Evolutionary conservation across 2,797 vertebrate genomes (phyloP), one percentile per base, ranked within the genome.

Genomic region (Ambastaia sidthimunki): DNA sequence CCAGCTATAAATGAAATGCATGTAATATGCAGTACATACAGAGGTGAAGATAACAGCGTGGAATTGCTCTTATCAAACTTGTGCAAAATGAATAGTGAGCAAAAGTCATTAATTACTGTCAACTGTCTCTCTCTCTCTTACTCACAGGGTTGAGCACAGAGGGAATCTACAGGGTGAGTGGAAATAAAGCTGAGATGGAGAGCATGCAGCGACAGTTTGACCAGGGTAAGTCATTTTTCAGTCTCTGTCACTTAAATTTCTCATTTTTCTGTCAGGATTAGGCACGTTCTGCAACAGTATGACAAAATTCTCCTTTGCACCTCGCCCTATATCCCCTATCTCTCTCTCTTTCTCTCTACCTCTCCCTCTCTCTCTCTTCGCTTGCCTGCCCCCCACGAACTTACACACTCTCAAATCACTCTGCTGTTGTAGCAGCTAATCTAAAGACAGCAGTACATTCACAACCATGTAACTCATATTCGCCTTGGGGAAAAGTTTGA

Each of bases 171-270:
- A 94, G 97, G 18, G 97, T 98, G 70, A 95, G 97, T 3, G 97
- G 97, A 3, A 98, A 98, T 91, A 98, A 98, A 83, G 96, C 96
- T 0, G 97, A 98, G 90, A 98, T 98, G 96, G 97, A 98, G 85
- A 95, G 94, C 85, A 93, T 98, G 88, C 97, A 98, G 88, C 93
- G 97, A 13, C 97, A 97, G 84, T 98, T 98, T 48, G 97, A 98
- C 85, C 97, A 98, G 91, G 97, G 97, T 98, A 80, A 87, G 90
- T 84, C 25, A 65, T 68, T 19, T 67, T n/a, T 19, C 50, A 63
- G 52, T 63, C 28, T 34, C 54, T 57, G 13, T 15, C 50, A 65
- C 34, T 10, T 55, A 69, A 18, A 37, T 50, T 10, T 47, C 21
- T 37, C 63, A 37, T n/a, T 37, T 73, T 9, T 23, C 10, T 65